Base-by-base conservation (phyloP, 1,140 invertebrate genomes). In the Ips nitidus region DNA sequence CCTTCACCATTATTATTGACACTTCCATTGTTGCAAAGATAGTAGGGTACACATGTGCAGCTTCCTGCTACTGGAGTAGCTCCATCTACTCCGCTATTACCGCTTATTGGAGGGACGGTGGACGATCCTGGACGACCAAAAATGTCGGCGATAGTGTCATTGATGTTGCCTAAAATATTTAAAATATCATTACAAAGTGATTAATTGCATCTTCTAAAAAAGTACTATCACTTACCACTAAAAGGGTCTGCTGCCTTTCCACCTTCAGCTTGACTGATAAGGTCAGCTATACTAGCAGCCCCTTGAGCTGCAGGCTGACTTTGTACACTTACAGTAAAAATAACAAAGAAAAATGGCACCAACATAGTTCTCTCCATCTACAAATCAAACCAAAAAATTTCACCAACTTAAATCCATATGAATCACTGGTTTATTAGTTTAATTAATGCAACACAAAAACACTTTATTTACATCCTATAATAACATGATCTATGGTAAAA, bases 1-100 rank as follows among this genome's bases (percentile, higher is more conserved):
- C 89, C 89, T 36, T 84, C 78, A 2, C 92, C 92, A 75, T 93
- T 86, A 0, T 84, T 87, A 52, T 88, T 84, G 38, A 93, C 86
- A 7, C 52, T 61, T 4, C 72, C 72, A 60, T 90, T 84, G 36
- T 85, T 83, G 68, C 91, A 93, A 7, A 88, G 84, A 76, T 90
- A 92, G 76, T 92, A 93, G 0, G 85, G 83, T 0, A 88, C 86
- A 73, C 86, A 88, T 60, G 80, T 80, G 70, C 86, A 87, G 6
- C 77, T 55, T 4, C 39, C 8, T 36, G 36, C 43, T 2, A 50
- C 68, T 3, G 2, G 38, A 58, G n/a, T 61, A 39, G 41, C 40
- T 4, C n/a, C 40, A 22, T 6, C 53, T 8, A 4, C n/a, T 4
- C 52, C 52, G 5, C 6, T 47, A 37, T 65, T 55, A 37, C 37